phyloP scores from a whole-genome alignment of 2,888 invertebrate genomes.

The Cosmia trapezina region DNA sequence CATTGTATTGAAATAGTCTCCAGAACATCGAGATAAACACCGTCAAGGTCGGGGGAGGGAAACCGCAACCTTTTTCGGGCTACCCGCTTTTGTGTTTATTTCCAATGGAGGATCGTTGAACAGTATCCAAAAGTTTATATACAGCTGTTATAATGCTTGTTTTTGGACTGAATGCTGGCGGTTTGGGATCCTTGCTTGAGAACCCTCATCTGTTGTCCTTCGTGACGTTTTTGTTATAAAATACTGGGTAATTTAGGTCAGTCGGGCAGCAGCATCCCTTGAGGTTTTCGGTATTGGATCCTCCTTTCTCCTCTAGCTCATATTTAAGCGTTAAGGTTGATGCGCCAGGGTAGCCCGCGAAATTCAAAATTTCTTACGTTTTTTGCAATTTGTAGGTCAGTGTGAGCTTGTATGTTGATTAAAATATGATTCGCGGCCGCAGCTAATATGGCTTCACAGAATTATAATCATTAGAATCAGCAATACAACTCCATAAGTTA shows the following conservation, averaged over 20 bases:
- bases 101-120: conserved; percentile 26
- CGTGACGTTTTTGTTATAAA: conserved; percentile 1
- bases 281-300: neutral
- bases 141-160: conserved; percentile 11
- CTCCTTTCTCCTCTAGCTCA: neutral
- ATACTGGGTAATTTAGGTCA: conserved; percentile 22
- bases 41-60: conserved; percentile 46
- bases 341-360: too few relatives aligned
- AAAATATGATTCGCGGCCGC: too few relatives aligned
- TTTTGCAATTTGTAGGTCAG: too few relatives aligned
- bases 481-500: too few relatives aligned
- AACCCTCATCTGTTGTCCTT: conserved; percentile 12
- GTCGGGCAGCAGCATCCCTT: conserved; percentile 8
- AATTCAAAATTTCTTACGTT: too few relatives aligned
- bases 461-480: too few relatives aligned
- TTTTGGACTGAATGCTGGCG: neutral
- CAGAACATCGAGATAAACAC: conserved; percentile 39
- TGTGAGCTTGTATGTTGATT: too few relatives aligned
- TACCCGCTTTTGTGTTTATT: conserved; percentile 52
- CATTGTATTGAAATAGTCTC: conserved; percentile 36
- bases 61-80: conserved; percentile 46
- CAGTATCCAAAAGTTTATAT: conserved; percentile 48
- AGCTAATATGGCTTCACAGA: too few relatives aligned
- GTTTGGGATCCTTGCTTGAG: neutral
- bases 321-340: too few relatives aligned